Evolutionary conservation across 2,113 vertebrate genomes (phyloP), one percentile per base, ranked within the genome.

Genomic region (Cynopterus brachyotis): DNA sequence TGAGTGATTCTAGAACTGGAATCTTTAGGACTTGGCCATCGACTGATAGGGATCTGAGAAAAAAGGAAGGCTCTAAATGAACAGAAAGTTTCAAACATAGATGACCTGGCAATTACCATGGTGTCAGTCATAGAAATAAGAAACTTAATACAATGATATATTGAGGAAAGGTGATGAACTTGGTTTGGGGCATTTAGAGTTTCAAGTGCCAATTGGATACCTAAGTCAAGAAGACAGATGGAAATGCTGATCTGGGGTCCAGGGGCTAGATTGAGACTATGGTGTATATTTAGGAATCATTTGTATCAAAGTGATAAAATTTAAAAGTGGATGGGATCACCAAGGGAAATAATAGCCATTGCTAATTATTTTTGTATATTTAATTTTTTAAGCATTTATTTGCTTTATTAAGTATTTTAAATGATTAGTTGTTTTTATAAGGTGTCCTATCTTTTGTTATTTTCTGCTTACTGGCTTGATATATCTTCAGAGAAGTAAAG

Each of bases 301-400:
- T 72, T 73, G 8, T 83, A 37, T 79, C 30, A n/a, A 78, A 84
- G 76, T 57, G 42, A 55, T 60, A 75, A 9, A 66, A 60, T 59
- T 60, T 83, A 78, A 91, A 83, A 64, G 50, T 57, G 32, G 28
- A 30, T 59, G 66, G 40, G 32, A 26, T 76, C 32, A 19, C 35
- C 42, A 62, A 70, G 35, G 55, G n/a, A 91, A 30, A 30, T 3
- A 60, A 30, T n/a, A 66, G 19, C 5, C 45, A 57, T 73, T 40
- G 17, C n/a, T 91, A 70, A 64, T 60, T 67, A 32, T 79, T 82
- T 97, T 92, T 92, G 40, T 60, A 28, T 91, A 30, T 93, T 95
- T 86, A 62, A 62, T 16, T 76, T 70, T 64, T 76, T 82, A 80
- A 26, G 12, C 12, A 55, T 62, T 86, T 72, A 55, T 80, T 92